These are phyloP conservation scores for Arenicola marina DNA, from an alignment of 2,888 invertebrate species.

Conservation along the genomic window DNA sequence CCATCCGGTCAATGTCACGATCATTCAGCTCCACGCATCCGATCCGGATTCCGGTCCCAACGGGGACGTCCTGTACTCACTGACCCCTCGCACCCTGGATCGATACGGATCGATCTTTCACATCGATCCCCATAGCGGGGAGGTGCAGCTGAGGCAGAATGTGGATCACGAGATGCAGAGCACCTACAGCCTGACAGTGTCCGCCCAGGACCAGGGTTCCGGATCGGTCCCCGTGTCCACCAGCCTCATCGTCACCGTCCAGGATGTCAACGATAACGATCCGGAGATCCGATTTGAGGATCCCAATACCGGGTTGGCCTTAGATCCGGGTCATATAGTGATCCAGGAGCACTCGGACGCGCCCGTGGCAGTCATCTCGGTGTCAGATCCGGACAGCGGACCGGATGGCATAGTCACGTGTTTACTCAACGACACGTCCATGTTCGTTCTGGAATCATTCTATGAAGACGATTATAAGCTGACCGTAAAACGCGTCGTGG, in stretches of 20 bases:
- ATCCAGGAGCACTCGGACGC: too few species aligned
- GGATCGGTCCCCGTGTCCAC: not conserved
- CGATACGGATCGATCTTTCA: not conserved
- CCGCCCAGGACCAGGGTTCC: not conserved
- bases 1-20: not conserved
- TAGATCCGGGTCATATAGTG: too few species aligned
- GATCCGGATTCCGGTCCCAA: slow-evolving; percentile 1
- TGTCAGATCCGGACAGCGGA: not conserved
- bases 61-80: slow-evolving; percentile 1
- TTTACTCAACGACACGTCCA: not conserved
- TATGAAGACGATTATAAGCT: slow-evolving; percentile 3
- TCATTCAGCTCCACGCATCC: not conserved
- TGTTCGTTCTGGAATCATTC: not conserved
- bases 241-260: not conserved
- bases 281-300: not conserved
- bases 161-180: not conserved
- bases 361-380: not conserved
- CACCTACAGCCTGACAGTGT: not conserved
- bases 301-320: not conserved
- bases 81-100: not conserved
- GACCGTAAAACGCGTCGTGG: not conserved
- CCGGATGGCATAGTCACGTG: not conserved
- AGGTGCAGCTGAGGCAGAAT: not conserved
- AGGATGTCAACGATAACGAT: not conserved
- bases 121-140: not conserved